phyloP scores from a whole-genome alignment of 2,113 vertebrate genomes.

The Sceloporus tristichus region DNA sequence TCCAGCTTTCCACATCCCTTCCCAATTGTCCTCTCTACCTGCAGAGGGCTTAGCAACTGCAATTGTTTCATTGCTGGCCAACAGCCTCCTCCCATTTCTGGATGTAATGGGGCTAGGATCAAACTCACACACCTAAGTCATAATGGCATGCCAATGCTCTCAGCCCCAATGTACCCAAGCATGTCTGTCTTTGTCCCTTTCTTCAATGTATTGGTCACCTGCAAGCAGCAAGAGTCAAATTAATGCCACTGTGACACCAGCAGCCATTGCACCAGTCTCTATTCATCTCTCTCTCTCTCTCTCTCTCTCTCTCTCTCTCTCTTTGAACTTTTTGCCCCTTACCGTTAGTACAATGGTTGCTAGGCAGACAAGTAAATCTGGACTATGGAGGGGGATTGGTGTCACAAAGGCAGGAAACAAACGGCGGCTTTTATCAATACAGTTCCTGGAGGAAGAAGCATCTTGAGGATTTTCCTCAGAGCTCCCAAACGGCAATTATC shows the following conservation, averaged over 20 bases:
- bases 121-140: neutral
- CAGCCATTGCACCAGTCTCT: neutral
- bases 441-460: neutral
- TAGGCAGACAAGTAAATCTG: neutral
- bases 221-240: neutral
- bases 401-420: neutral
- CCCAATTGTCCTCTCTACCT: neutral
- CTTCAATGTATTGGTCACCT: neutral
- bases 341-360: neutral
- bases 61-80: neutral
- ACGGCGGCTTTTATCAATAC: neutral
- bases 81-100: neutral
- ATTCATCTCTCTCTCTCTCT: neutral
- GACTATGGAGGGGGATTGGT: neutral
- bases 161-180: neutral
- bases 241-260: slow-evolving; percentile 15
- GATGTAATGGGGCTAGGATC: neutral
- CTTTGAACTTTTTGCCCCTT: neutral
- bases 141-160: neutral
- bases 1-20: slow-evolving; percentile 2
- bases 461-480: neutral
- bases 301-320: too few species aligned
- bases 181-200: neutral
- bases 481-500: neutral
- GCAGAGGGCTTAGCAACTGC: neutral